These are phyloP conservation scores for Mellilla xanthometata DNA, from an alignment of 2,888 invertebrate genomes.

Conservation along the genomic window DNA sequence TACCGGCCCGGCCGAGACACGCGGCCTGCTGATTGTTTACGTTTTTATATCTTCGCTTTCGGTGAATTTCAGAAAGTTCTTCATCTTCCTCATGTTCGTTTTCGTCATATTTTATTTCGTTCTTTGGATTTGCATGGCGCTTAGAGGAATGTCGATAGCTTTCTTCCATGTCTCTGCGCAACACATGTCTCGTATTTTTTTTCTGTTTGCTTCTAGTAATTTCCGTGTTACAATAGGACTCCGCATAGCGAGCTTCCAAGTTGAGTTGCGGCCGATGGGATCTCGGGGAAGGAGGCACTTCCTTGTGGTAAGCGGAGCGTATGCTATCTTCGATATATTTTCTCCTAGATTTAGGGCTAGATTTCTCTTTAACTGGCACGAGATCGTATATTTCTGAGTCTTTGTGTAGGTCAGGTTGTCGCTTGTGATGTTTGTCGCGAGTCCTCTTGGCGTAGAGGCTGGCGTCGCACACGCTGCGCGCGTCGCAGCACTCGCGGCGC, in stretches of 20 bases:
- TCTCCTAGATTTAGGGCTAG: constrained; percentile 62
- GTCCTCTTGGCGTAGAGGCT: constrained; percentile 51
- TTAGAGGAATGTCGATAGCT: not conserved
- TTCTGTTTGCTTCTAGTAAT: not conserved
- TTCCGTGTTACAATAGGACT: constrained; percentile 4
- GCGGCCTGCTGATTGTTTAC: constrained; percentile 4
- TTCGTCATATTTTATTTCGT: no score
- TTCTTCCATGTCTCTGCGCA: not conserved
- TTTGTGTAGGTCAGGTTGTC: constrained; percentile 47
- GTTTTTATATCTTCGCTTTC: constrained; percentile 17
- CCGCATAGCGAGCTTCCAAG: constrained; percentile 54
- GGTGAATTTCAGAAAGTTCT: no score
- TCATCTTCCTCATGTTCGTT: no score
- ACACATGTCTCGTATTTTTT: constrained; percentile 1
- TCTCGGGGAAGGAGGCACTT: constrained; percentile 69
- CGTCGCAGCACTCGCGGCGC: constrained; percentile 45
- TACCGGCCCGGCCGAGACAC: constrained; percentile 35
- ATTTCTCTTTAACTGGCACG: constrained; percentile 70
- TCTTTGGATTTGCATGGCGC: constrained; percentile 10
- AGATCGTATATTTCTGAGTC: constrained; percentile 64
- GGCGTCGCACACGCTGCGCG: constrained; percentile 63
- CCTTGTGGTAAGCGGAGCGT: constrained; percentile 48
- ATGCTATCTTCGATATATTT: constrained; percentile 54
- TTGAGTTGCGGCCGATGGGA: constrained; percentile 63
- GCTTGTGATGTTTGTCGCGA: constrained; percentile 40